Evolutionary conservation across 92 coral and sea anemone genomes (phyloP).

Genomic region (Porites lobata): DNA sequence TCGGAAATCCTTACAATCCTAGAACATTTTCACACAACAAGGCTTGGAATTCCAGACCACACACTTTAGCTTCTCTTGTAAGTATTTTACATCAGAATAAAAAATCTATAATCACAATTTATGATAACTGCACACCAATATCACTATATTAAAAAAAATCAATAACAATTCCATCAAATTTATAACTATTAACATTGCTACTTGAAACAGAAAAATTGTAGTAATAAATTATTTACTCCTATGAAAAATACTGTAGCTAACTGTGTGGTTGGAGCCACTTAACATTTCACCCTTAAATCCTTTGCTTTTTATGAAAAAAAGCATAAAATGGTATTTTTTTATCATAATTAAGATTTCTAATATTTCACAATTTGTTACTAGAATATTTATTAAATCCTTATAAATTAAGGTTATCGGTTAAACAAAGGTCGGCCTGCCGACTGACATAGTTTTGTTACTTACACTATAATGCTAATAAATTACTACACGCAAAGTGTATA

Average conservation of each 20-base stretch:
- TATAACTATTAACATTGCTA: too few species aligned
- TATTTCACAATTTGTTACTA: neutral
- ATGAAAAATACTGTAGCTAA: neutral
- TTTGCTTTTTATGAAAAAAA: neutral
- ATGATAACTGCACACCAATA: too few species aligned
- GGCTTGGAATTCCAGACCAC: slow-evolving; percentile 1
- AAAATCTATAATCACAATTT: neutral
- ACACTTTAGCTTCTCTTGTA: neutral
- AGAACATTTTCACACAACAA: neutral
- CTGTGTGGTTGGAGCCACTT: neutral
- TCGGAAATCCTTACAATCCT: neutral
- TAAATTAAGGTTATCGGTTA: slow-evolving; percentile 3
- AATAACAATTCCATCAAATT: too few species aligned
- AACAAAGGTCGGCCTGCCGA: slow-evolving; percentile 51
- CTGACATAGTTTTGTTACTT: neutral
- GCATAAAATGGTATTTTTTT: neutral
- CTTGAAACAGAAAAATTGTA: too few species aligned
- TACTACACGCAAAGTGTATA: neutral
- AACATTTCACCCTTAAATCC: neutral
- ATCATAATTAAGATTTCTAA: neutral
- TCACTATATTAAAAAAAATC: too few species aligned
- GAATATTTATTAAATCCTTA: neutral
- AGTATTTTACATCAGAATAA: too few species aligned
- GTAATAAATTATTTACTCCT: neutral
- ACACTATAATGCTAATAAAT: neutral